A percentile compares a stretch with the other conserved stretches of the same genome.
Evolutionary conservation across 2,797 vertebrate species (phyloP).

Genomic region (Gallinago stenura): DNA sequence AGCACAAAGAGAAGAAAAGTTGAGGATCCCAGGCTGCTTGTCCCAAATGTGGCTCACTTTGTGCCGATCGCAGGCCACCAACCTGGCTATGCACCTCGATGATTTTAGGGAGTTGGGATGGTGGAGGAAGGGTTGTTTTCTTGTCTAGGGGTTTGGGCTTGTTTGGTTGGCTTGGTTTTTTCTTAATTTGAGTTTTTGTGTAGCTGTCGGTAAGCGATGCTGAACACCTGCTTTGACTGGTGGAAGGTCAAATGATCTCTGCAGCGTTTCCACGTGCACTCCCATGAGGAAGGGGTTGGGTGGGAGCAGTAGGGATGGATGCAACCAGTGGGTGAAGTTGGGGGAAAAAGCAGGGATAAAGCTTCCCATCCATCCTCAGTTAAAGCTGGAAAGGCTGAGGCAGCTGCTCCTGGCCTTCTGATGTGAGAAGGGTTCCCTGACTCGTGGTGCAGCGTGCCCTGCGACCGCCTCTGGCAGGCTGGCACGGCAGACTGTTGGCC

Average conservation of each 20-base stretch:
- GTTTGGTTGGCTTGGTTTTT: background rate
- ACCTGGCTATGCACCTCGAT: fast-evolving
- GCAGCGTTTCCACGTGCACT: fast-evolving
- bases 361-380: background rate
- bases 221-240: background rate
- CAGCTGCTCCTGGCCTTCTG: background rate
- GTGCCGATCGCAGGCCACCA: background rate
- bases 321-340: background rate
- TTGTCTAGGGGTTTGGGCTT: background rate
- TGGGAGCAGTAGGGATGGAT: background rate
- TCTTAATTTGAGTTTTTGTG: background rate
- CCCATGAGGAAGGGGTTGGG: background rate
- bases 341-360: background rate
- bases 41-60: background rate
- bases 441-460: background rate
- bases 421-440: background rate
- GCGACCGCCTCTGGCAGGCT: fast-evolving
- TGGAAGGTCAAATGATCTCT: background rate
- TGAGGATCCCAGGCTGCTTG: background rate
- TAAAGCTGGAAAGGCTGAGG: background rate
- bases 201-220: background rate
- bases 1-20: fast-evolving
- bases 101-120: background rate
- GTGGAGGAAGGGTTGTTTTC: background rate
- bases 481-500: background rate